Evolutionary conservation across 2,888 invertebrate species (phyloP).

Genomic region (Trissolcus japonicus): DNA sequence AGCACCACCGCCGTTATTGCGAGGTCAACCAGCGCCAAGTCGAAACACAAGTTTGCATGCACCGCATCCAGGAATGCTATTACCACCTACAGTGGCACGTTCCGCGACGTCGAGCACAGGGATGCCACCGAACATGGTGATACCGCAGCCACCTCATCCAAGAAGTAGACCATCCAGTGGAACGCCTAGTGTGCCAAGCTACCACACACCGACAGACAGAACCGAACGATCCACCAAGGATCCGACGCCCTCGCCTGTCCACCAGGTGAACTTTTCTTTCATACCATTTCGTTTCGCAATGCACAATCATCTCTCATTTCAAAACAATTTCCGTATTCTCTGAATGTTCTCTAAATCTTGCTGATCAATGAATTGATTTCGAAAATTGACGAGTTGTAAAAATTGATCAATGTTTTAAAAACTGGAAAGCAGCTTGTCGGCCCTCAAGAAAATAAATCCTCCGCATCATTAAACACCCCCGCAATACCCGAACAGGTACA

Average conservation of each 20-base stretch:
- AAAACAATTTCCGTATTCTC: too few species aligned
- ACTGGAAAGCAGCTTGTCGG: slow-evolving; percentile 74
- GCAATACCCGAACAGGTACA: slow-evolving; percentile 77
- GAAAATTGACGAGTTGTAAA: neutral
- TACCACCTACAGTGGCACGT: slow-evolving; percentile 77
- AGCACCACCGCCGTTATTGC: slow-evolving; percentile 73
- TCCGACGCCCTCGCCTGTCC: slow-evolving; percentile 73
- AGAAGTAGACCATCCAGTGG: slow-evolving; percentile 71
- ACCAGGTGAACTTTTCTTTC: slow-evolving; percentile 67
- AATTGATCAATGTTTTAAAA: slow-evolving; percentile 59
- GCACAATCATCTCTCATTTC: neutral
- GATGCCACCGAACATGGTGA: slow-evolving; percentile 77
- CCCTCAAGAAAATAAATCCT: slow-evolving; percentile 75
- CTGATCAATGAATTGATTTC: neutral
- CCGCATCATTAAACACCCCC: slow-evolving; percentile 75
- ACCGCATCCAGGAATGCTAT: slow-evolving; percentile 77
- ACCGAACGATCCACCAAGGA: slow-evolving; percentile 75
- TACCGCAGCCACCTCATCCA: slow-evolving; percentile 77
- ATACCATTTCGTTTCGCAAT: neutral
- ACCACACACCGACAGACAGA: slow-evolving; percentile 74
- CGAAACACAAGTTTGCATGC: slow-evolving; percentile 75
- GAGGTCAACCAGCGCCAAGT: slow-evolving; percentile 73
- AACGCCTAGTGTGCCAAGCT: slow-evolving; percentile 69
- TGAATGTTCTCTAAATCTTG: too few species aligned
- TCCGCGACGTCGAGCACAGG: slow-evolving; percentile 77